Evolutionary conservation across 2,113 vertebrate species (phyloP).

Genomic region (Heptranchias perlo): DNA sequence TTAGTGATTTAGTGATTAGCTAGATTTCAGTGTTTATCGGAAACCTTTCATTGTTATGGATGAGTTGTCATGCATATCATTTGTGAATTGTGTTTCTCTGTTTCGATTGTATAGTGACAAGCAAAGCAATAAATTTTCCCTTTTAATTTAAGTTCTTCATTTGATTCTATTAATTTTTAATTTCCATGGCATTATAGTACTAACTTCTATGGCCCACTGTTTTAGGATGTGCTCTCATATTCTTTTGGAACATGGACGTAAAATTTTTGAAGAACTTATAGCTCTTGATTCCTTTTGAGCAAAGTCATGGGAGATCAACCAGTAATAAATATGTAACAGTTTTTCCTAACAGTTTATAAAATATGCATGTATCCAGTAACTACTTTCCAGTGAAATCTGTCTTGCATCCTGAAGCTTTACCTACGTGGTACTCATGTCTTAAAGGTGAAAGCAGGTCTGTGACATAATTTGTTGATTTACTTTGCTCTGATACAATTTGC

Average conservation of each 20-base stretch:
- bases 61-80: background rate
- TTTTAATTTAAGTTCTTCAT: background rate
- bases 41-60: background rate
- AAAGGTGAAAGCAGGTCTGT: no score
- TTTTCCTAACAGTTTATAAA: background rate
- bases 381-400: slow-evolving; percentile 12
- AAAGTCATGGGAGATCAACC: background rate
- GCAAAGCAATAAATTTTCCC: background rate
- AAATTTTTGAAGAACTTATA: background rate
- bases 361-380: background rate
- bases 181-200: background rate
- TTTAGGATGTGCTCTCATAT: no score
- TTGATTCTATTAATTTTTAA: background rate
- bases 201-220: background rate
- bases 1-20: background rate
- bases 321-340: background rate
- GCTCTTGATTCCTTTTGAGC: no score
- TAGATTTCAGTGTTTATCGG: background rate
- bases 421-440: background rate
- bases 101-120: background rate
- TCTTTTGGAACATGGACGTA: background rate
- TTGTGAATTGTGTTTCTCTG: background rate
- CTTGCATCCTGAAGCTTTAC: background rate
- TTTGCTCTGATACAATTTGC: background rate
- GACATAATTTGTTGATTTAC: background rate